Evolutionary conservation across 1,140 invertebrate genomes (phyloP), one percentile per base, ranked within the genome.

Genomic region (Drosophila watanabei): DNA sequence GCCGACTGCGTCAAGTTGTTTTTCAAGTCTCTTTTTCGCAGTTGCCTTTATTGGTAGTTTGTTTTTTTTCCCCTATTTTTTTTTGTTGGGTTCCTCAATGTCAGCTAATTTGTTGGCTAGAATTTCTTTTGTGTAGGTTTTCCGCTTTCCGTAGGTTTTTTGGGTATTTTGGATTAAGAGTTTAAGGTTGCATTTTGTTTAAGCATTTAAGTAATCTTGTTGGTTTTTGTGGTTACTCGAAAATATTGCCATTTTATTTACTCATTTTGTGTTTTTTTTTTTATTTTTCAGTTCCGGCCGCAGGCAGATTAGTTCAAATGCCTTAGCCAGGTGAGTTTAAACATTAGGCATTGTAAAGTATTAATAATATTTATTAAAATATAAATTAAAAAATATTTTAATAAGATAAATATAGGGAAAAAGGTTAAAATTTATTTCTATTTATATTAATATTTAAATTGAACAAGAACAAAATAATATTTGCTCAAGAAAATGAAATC

Each of bases 261-360:
- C 63, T 63, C 0, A 71, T 41, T n/a, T 46, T 46, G 39, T 75
- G 71, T 79, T 86, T 78, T 92, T 64, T 85, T 75, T 87, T 85
- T 94, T 94, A 93, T 80, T 95, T 96, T 90, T 14, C 95, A 97
- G 96, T 92, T 95, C 96, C 84, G 95, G 95, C 70, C 96, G 96
- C 92, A 95, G 96, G 89, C 95, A 97, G 92, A 94, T 98, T 65
- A 95, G 96, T 79, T 96, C 96, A 79, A 97, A 97, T 95, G 97
- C 97, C 82, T 94, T 97, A 95, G 97, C 97, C 78, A 97, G 96
- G 97, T 97, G 94, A 96, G 94, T 89, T 51, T n/a, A n/a, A n/a
- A n/a, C n/a, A n/a, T n/a, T n/a, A n/a, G n/a, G n/a, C n/a, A n/a
- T n/a, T n/a, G n/a, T n/a, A n/a, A n/a, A n/a, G n/a, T n/a, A n/a